These are phyloP conservation scores for Teinopalpus imperialis DNA, from an alignment of 2,888 invertebrate genomes.

Conservation along the genomic window DNA sequence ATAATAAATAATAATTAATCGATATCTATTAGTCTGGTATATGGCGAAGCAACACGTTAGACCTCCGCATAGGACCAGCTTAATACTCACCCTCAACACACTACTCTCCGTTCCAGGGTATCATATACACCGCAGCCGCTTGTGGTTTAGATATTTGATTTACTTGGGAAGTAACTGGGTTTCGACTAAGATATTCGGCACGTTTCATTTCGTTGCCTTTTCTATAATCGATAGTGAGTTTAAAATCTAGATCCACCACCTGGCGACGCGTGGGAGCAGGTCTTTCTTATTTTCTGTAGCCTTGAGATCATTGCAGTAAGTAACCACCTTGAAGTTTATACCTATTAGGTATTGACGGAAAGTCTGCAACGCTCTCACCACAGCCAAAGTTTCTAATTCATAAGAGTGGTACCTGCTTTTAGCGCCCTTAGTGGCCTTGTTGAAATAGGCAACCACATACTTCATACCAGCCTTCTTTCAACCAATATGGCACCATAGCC, in stretches of 20 bases:
- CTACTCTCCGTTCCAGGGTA: too few species aligned
- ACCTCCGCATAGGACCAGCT: too few species aligned
- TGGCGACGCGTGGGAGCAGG: slow-evolving; percentile 28
- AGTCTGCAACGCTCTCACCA: slow-evolving; percentile 29
- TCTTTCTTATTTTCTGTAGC: slow-evolving; percentile 38
- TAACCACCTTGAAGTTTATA: slow-evolving; percentile 29
- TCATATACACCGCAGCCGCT: too few species aligned
- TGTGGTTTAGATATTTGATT: too few species aligned
- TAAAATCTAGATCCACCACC: slow-evolving; percentile 8
- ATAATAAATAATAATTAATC: too few species aligned
- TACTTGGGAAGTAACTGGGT: slow-evolving; percentile 17
- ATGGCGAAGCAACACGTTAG: too few species aligned
- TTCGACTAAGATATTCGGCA: slow-evolving; percentile 39
- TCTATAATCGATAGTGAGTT: slow-evolving; percentile 29
- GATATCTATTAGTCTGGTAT: too few species aligned
- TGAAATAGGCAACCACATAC: slow-evolving; percentile 28
- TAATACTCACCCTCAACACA: too few species aligned
- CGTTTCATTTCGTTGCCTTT: slow-evolving; percentile 36
- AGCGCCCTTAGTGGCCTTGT: slow-evolving; percentile 29
- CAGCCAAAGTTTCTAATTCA: slow-evolving; percentile 31
- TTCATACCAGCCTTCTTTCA: slow-evolving; percentile 28
- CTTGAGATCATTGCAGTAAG: slow-evolving; percentile 43
- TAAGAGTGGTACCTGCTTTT: slow-evolving; percentile 29
- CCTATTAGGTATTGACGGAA: slow-evolving; percentile 33
- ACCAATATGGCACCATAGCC: slow-evolving; percentile 36